Percentiles rank a stretch among this genome's conserved stretches.
Conservation (phyloP, 2,888 invertebrate genomes). For the Hypselothyrea guttata region DNA sequence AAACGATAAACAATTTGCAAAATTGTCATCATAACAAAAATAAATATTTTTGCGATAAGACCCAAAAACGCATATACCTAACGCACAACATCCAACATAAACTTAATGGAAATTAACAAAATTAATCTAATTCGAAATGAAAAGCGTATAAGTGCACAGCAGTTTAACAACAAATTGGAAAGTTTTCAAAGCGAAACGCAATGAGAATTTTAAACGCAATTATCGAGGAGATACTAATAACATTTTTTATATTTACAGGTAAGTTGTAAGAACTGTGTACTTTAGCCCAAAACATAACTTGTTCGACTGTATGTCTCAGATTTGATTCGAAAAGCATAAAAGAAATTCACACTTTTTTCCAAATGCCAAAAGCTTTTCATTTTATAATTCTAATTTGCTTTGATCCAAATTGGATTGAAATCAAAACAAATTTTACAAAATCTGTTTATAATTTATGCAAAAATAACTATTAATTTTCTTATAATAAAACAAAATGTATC, state of each 20-base stretch:
- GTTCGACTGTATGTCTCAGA: no score
- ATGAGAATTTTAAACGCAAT: constrained; percentile 27
- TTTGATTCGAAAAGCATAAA: no score
- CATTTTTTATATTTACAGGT: constrained; percentile 75
- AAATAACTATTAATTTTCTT: no score
- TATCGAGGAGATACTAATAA: constrained; percentile 56
- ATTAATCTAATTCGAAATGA: constrained; percentile 11
- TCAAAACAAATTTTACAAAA: no score
- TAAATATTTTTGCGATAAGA: constrained; percentile 4
- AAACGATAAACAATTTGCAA: constrained; percentile 41
- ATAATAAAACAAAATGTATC: not conserved
- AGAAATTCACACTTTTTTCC: no score
- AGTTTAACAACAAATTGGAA: constrained; percentile 44
- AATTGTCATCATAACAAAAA: constrained; percentile 43
- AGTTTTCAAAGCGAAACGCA: constrained; percentile 40
- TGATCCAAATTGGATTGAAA: no score
- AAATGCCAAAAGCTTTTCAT: no score
- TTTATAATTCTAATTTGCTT: no score
- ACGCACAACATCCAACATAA: constrained; percentile 25
- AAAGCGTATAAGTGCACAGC: constrained; percentile 40
- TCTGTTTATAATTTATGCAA: no score
- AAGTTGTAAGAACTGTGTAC: no score
- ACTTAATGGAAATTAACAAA: constrained; percentile 17
- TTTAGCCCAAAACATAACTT: no score
- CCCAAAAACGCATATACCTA: constrained; percentile 9